phyloP scores from a whole-genome alignment of 2,113 vertebrate genomes.

The Formicarius rufipectus region DNA sequence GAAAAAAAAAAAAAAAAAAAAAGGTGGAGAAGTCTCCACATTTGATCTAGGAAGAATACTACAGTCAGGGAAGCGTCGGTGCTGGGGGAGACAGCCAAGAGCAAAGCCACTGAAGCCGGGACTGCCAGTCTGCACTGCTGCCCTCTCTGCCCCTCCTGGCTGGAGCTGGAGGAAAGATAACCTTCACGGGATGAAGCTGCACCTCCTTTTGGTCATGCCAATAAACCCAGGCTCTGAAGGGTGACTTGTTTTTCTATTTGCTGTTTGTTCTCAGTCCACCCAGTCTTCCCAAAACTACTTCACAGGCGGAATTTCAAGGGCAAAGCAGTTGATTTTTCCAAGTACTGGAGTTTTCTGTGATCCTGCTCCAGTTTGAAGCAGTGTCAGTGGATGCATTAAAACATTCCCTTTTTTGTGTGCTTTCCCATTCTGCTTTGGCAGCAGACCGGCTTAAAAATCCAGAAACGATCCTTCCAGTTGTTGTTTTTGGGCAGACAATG shows the following conservation, averaged over 20 bases:
- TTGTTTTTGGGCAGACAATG: constrained; percentile 57
- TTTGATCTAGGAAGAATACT: neutral
- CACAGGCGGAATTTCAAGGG: constrained; percentile 1
- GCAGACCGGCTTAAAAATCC: neutral
- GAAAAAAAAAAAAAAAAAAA: neutral
- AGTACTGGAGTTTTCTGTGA: constrained; percentile 19
- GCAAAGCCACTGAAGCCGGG: neutral
- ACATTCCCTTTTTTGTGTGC: constrained; percentile 50
- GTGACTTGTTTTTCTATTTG: neutral
- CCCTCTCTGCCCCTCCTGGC: neutral
- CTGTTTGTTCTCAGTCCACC: neutral
- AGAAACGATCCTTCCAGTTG: constrained; percentile 29
- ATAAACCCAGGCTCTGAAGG: neutral
- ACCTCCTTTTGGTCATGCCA: neutral
- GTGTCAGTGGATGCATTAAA: constrained; percentile 46
- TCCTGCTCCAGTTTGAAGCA: constrained; percentile 37
- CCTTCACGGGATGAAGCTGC: neutral
- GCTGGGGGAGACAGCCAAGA: neutral
- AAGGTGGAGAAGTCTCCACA: neutral
- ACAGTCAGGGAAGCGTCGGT: neutral
- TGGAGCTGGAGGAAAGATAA: neutral
- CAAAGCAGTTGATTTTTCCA: constrained; percentile 19
- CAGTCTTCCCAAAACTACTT: neutral
- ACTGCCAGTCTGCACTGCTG: neutral
- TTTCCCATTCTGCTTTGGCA: constrained; percentile 56